Base-by-base conservation (phyloP, 2,113 vertebrate genomes). In the Erinaceus europaeus region DNA sequence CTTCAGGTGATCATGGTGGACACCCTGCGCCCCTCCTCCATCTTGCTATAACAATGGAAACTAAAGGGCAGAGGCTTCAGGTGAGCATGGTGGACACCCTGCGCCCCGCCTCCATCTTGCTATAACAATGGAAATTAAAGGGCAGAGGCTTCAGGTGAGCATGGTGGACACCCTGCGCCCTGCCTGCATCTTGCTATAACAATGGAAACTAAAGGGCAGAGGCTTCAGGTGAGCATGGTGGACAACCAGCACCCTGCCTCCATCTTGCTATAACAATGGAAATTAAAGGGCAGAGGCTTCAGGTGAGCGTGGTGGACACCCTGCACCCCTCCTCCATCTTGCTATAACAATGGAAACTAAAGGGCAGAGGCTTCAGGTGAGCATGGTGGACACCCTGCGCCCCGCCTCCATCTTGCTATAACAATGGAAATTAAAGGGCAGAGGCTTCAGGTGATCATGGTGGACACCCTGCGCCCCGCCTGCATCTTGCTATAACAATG, bases 241-340 rank as follows among this genome's bases (percentile, higher is more conserved):
- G 81, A 90, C 93, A 89, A n/a, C n/a, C n/a, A n/a, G n/a, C n/a
- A n/a, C n/a, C n/a, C n/a, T n/a, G 89, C 67, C 71, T 52, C 88
- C 61, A 68, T 87, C 65, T 88, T 92, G 79, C 88, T 72, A 62
- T 82, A 88, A 88, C 69, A 55, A 89, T 44, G 89, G 84, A 91
- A 95, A 96, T 91, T 88, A 94, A 93, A 90, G 69, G 73, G 32
- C 84, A 89, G 75, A 88, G 87, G 74, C 79, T 87, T 91, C 87
- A 61, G 84, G 81, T 87, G 79, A 81, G 84, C 64, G 78, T 76
- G 83, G 89, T 88, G 68, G 81, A 90, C 93, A 89, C 89, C n/a
- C n/a, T n/a, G n/a, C n/a, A n/a, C n/a, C n/a, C n/a, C n/a, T 90
- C 67, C 71, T 52, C 88, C 61, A 68, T 87, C 65, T 88, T 92